Evolutionary conservation across 2,888 invertebrate species (phyloP).

Genomic region (Epirrita christyi): DNA sequence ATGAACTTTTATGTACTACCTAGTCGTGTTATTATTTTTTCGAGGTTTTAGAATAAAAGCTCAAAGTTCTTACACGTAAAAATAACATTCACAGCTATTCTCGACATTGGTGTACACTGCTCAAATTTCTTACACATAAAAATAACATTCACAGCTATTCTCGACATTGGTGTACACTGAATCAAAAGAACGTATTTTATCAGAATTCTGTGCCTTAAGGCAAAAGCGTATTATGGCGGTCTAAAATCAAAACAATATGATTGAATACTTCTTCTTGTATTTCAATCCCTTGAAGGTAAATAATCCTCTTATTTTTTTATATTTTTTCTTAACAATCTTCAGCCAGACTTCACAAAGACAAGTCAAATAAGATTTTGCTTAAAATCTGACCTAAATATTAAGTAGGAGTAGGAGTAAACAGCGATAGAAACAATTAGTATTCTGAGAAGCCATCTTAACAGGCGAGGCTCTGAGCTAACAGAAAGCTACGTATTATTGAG

Average conservation of each 20-base stretch:
- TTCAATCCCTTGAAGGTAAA: not conserved
- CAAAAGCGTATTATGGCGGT: not conserved
- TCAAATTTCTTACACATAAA: no score
- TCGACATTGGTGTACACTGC: no score
- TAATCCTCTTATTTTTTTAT: not conserved
- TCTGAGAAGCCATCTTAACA: constrained; percentile 34
- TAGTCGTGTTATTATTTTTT: no score
- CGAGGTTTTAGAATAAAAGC: no score
- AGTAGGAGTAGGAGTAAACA: constrained; percentile 35
- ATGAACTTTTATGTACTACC: no score
- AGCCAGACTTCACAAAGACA: not conserved
- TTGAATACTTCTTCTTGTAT: not conserved
- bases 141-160: no score
- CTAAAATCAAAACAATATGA: not conserved
- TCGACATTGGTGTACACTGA: no score
- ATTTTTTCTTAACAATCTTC: not conserved
- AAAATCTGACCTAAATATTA: constrained; percentile 36
- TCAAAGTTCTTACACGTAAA: no score
- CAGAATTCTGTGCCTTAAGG: no score
- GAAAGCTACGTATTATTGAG: constrained; percentile 40
- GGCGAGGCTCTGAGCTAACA: constrained; percentile 34
- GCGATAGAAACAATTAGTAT: constrained; percentile 36
- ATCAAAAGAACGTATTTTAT: no score
- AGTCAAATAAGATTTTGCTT: constrained; percentile 23
- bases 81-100: no score